Evolutionary conservation across 2,797 vertebrate species (phyloP).

Genomic region (Myioborus miniatus): DNA sequence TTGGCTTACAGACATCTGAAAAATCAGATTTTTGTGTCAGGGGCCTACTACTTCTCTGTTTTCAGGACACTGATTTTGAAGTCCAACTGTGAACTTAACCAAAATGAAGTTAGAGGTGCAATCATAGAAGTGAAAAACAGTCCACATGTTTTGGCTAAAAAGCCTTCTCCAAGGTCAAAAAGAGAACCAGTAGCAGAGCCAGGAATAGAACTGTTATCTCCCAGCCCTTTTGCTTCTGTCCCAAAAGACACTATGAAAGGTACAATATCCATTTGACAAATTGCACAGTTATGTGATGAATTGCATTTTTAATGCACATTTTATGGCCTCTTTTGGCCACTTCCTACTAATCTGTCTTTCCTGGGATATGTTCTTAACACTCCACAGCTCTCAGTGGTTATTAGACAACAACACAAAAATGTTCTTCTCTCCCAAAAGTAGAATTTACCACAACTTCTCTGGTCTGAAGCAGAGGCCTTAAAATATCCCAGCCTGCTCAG

Average conservation of each 20-base stretch:
- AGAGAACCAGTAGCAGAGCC: constrained; percentile 51
- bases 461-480: neutral
- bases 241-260: constrained; percentile 53
- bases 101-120: neutral
- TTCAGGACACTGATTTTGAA: neutral
- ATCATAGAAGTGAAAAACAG: neutral
- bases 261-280: constrained; percentile 68
- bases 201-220: constrained; percentile 56
- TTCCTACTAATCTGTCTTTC: constrained; percentile 63
- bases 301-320: constrained; percentile 67
- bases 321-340: constrained; percentile 66
- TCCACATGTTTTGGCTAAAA: constrained; percentile 8
- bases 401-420: constrained; percentile 62
- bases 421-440: constrained; percentile 21
- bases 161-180: constrained; percentile 47
- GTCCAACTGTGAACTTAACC: neutral
- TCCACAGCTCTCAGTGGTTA: constrained; percentile 25
- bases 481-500: neutral
- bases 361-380: constrained; percentile 53
- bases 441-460: constrained; percentile 12
- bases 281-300: constrained; percentile 63
- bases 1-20: neutral
- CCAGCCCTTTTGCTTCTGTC: constrained; percentile 52
- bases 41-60: neutral
- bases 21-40: neutral